Conservation (phyloP, 2,888 invertebrate genomes). For the Pediacus dermestoides region DNA sequence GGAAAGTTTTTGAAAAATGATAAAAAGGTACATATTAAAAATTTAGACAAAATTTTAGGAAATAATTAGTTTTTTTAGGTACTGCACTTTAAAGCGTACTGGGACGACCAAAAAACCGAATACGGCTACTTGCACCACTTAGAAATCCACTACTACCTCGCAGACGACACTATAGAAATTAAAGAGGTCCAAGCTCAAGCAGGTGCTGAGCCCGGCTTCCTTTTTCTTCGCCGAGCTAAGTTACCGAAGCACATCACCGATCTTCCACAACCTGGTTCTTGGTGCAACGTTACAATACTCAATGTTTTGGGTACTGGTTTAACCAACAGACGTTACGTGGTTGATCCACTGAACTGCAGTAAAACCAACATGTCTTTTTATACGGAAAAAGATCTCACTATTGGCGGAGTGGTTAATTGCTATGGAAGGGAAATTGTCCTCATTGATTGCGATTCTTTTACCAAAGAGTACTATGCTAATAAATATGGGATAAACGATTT, state of each 20-base stretch:
- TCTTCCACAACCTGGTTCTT: conserved; percentile 52
- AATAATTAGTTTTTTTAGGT: conserved; percentile 40
- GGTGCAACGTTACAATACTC: conserved; percentile 54
- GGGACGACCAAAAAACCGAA: conserved; percentile 79
- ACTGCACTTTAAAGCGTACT: conserved; percentile 78
- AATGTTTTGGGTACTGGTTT: conserved; percentile 61
- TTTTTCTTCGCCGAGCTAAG: conserved; percentile 71
- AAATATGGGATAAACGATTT: conserved; percentile 59
- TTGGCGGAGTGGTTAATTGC: conserved; percentile 73
- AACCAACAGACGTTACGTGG: conserved; percentile 54
- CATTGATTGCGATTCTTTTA: conserved; percentile 81
- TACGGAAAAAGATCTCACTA: conserved; percentile 71
- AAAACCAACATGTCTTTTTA: conserved; percentile 53
- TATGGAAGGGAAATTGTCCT: conserved; percentile 78
- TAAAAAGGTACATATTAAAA: conserved; percentile 51
- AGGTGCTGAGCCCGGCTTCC: conserved; percentile 68
- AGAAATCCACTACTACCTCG: conserved; percentile 79
- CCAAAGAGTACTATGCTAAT: conserved; percentile 73
- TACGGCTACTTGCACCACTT: conserved; percentile 75
- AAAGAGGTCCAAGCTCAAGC: conserved; percentile 68
- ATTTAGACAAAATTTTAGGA: conserved; percentile 11
- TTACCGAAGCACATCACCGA: conserved; percentile 66
- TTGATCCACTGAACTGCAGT: conserved; percentile 58
- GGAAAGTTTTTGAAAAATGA: conserved; percentile 82
- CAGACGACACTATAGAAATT: conserved; percentile 87